Base-by-base conservation (phyloP, 1,140 invertebrate genomes). In the Aethina tumida region DNA sequence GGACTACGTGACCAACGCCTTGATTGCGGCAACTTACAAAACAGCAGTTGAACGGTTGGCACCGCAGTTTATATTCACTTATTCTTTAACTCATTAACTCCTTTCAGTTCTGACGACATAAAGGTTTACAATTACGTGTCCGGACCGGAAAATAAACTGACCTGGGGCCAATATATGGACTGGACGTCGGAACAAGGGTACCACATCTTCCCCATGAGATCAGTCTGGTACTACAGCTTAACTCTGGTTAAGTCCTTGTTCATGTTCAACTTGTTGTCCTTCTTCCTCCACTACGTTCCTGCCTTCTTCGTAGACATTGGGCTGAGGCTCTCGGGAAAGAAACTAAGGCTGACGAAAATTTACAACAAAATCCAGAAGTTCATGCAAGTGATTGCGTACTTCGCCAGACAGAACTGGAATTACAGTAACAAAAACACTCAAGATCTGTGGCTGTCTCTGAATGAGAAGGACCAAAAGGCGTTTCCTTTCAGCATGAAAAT, bases 311-410 rank as follows among this genome's bases (percentile, higher is more conserved):
- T 73, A 31, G 74, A 77, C 49, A 63, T 62, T 30, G 53, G 69
- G 29, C 53, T 60, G 14, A 54, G 67, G 21, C 46, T 67, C 6
- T 66, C 72, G 18, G 72, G 72, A 41, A 73, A 71, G 52, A 70
- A 74, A 52, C 69, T 68, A 35, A 73, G 82, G 55, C 66, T 88
- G 54, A 57, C 79, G 35, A 76, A 77, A 44, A 67, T 80, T 12
- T 86, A 89, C 53, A 67, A 69, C 26, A 85, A 81, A 58, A 71
- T 91, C 16, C 71, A 82, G 47, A 79, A 79, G 55, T 81, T 85
- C 21, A 65, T 74, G 0, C 60, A 70, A 4, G 73, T 77, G 0
- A 56, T 90, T n/a, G 66, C 74, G n/a, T 82, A 76, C 49, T 91
- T 91, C 60, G 75, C 71, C 9, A 73, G 68, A 3, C 58, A 67